Base-by-base conservation (phyloP, 2,888 invertebrate genomes). In the Uropetala carovei region DNA sequence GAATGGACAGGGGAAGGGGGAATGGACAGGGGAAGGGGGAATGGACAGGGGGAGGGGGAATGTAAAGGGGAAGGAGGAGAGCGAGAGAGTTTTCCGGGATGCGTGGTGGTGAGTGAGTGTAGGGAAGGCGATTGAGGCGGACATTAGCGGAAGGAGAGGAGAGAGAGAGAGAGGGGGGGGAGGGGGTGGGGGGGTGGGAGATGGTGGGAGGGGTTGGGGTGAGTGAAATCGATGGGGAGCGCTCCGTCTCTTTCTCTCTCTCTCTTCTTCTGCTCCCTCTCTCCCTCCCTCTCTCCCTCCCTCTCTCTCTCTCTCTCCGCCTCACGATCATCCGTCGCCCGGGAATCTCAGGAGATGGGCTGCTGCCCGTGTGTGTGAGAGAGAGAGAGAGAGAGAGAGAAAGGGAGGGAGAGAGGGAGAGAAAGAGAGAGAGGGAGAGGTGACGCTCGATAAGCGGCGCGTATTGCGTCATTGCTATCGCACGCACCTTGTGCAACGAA, bases 291-390 rank as follows among this genome's bases (percentile, higher is more conserved):
- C 18, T 43, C 83, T 8, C 13, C 58, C 86, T n/a, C 86, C 89
- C 89, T 64, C 60, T 27, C 18, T 57, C 11, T 43, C 82, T 8
- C 82, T 56, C 57, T 57, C 18, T 43, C 83, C 16, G n/a, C 58
- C 86, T n/a, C 86, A 60, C 89, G 89, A 89, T 89, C 64, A 89
- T 89, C 89, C 89, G 30, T 64, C 64, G 89, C 89, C 89, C 89
- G 89, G 89, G 89, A 89, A 89, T 89, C 89, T 89, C 89, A 60
- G 89, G 43, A 58, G 57, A 57, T 16, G 14, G 43, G 84, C 68
- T 30, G 84, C 84, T 84, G 84, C 57, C 68, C 68, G 68, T 64
- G 64, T 64, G 64, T 43, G 43, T 16, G 86, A 56, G 11, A 13
- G 82, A 27, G 57, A 11, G 16, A n/a, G 83, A n/a, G 56, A n/a